phyloP scores from a whole-genome alignment of 2,113 vertebrate species.

The Sylvicapra grimmia region DNA sequence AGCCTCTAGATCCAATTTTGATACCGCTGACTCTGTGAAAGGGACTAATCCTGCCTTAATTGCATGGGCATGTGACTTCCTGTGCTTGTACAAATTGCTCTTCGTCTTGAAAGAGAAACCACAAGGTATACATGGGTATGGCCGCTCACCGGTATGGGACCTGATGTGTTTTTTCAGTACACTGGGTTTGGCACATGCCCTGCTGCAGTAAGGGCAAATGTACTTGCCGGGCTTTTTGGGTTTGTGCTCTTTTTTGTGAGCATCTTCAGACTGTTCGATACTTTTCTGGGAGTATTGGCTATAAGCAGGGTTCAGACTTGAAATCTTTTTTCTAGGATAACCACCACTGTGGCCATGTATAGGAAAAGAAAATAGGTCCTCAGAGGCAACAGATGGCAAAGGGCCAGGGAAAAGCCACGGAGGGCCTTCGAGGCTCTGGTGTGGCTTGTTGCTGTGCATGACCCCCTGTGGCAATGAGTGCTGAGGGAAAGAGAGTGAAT shows the following conservation, averaged over 20 bases:
- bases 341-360: slow-evolving; percentile 86
- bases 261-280: slow-evolving; percentile 89
- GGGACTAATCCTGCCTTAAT: slow-evolving; percentile 98
- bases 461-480: slow-evolving; percentile 91
- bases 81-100: slow-evolving; percentile 99
- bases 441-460: slow-evolving; percentile 91
- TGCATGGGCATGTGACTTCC: slow-evolving; percentile 98
- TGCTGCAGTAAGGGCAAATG: slow-evolving; percentile 96
- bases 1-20: slow-evolving; percentile 89
- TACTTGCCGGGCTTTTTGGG: slow-evolving; percentile 98
- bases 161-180: slow-evolving; percentile 99
- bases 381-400: slow-evolving; percentile 86
- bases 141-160: slow-evolving; percentile 96
- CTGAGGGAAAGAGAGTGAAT: slow-evolving; percentile 93
- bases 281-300: slow-evolving; percentile 93
- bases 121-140: slow-evolving; percentile 95
- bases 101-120: slow-evolving; percentile 99
- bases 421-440: slow-evolving; percentile 90
- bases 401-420: slow-evolving; percentile 93
- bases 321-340: slow-evolving; percentile 92
- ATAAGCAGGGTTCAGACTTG: slow-evolving; percentile 89
- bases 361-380: slow-evolving; percentile 92
- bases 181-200: slow-evolving; percentile 98
- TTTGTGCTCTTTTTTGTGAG: slow-evolving; percentile 95
- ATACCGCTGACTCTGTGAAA: slow-evolving; percentile 89